A percentile compares a stretch with the other conserved stretches of the same genome.
Evolutionary conservation across 2,797 vertebrate genomes (phyloP).

Genomic region (Chrosomus eos): DNA sequence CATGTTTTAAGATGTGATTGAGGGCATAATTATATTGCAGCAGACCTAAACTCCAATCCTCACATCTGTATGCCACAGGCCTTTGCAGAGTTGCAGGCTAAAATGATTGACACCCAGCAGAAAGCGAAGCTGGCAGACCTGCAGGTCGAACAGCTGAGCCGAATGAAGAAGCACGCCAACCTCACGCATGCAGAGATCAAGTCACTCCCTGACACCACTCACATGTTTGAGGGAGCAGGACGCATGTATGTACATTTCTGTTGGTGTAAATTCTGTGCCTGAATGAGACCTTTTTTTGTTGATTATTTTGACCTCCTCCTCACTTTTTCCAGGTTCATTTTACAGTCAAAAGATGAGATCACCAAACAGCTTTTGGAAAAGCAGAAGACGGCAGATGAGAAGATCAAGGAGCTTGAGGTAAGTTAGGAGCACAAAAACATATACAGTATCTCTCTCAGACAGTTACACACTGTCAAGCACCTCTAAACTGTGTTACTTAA

Average conservation of each 20-base stretch:
- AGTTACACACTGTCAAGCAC: background rate
- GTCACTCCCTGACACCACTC: constrained; percentile 84
- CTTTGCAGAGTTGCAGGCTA: constrained; percentile 92
- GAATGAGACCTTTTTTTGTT: background rate
- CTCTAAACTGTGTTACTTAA: background rate
- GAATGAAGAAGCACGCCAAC: constrained; percentile 90
- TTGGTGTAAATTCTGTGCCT: background rate
- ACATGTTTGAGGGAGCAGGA: constrained; percentile 94
- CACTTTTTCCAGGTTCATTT: constrained; percentile 85
- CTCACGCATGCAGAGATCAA: constrained; percentile 89
- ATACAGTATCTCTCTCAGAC: background rate
- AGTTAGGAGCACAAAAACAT: constrained; percentile 42
- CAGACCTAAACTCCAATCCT: background rate
- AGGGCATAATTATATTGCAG: background rate
- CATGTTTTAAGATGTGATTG: background rate
- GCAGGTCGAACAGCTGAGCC: constrained; percentile 92
- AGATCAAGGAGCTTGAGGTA: constrained; percentile 96
- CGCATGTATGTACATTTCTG: constrained; percentile 88
- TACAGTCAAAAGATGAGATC: constrained; percentile 91
- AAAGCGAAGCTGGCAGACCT: constrained; percentile 94
- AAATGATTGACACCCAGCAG: constrained; percentile 96
- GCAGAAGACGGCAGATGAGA: constrained; percentile 91
- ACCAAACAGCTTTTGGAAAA: constrained; percentile 89
- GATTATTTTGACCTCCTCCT: background rate
- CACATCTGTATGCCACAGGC: constrained; percentile 74